Evolutionary conservation across 2,797 vertebrate genomes (phyloP).

Genomic region (Lateolabrax maculatus): DNA sequence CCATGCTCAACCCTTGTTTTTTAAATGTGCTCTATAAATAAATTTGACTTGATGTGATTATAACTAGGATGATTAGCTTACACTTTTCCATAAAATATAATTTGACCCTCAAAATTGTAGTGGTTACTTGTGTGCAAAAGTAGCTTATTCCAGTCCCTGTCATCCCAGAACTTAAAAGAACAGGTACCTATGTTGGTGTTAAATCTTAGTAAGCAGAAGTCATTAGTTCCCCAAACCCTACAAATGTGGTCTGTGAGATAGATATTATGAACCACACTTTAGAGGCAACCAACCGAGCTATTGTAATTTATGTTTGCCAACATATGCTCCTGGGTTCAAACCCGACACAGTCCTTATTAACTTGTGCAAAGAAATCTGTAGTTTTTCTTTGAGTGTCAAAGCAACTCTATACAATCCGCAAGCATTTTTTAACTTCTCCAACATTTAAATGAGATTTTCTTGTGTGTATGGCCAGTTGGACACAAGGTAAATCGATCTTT

Average conservation of each 20-base stretch:
- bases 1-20: too few relatives aligned
- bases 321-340: constrained; percentile 9
- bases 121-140: too few relatives aligned
- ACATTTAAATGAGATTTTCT: not conserved
- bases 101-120: not conserved
- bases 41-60: not conserved
- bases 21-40: not conserved
- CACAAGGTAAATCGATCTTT: not conserved
- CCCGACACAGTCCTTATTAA: not conserved
- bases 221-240: not conserved
- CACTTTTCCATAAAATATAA: not conserved
- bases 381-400: not conserved
- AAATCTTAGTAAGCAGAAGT: not conserved
- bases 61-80: not conserved
- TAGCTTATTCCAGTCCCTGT: not conserved
- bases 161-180: not conserved
- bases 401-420: not conserved
- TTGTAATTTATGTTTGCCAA: not conserved
- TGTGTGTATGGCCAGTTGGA: not conserved
- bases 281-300: not conserved
- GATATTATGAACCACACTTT: not conserved
- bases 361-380: not conserved
- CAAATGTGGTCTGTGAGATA: not conserved
- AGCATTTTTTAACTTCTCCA: not conserved
- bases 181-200: not conserved